Percentiles rank a stretch among this genome's conserved stretches.
Conservation (phyloP, 2,797 vertebrate genomes). For the Limnodromus scolopaceus region DNA sequence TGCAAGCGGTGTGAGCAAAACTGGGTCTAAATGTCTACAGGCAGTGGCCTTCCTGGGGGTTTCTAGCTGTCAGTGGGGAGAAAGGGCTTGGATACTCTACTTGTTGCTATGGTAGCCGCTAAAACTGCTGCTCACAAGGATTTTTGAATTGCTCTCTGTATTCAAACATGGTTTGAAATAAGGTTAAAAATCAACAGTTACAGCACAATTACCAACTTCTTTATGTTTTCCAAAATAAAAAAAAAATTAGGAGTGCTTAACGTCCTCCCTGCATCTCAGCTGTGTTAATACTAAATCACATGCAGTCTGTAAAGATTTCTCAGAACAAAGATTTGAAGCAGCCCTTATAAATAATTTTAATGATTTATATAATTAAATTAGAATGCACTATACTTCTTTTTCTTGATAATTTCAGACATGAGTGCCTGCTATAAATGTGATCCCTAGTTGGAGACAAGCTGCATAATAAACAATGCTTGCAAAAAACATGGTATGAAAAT, state of each 20-base stretch:
- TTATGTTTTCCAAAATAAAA: slow-evolving; percentile 66
- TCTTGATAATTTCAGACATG: slow-evolving; percentile 53
- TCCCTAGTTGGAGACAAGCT: background rate
- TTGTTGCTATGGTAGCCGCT: slow-evolving; percentile 79
- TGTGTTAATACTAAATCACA: slow-evolving; percentile 23
- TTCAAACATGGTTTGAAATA: slow-evolving; percentile 68
- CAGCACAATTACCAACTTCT: slow-evolving; percentile 49
- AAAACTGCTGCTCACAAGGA: slow-evolving; percentile 60
- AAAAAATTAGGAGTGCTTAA: background rate
- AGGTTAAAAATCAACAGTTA: slow-evolving; percentile 66
- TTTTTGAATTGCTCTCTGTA: slow-evolving; percentile 58
- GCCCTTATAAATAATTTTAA: slow-evolving; percentile 60
- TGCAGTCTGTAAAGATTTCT: background rate
- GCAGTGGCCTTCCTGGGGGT: background rate
- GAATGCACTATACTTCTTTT: slow-evolving; percentile 49
- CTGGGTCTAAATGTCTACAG: background rate
- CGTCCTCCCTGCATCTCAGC: background rate
- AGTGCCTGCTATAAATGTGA: slow-evolving; percentile 35
- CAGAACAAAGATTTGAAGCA: slow-evolving; percentile 60
- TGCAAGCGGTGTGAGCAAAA: background rate
- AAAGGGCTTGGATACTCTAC: slow-evolving; percentile 55
- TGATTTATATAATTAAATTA: slow-evolving; percentile 65
- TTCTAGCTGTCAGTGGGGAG: slow-evolving; percentile 49
- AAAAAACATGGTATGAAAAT: background rate
- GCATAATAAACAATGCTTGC: background rate